Conservation (phyloP, 2,797 vertebrate genomes). For the Helostoma temminkii region DNA sequence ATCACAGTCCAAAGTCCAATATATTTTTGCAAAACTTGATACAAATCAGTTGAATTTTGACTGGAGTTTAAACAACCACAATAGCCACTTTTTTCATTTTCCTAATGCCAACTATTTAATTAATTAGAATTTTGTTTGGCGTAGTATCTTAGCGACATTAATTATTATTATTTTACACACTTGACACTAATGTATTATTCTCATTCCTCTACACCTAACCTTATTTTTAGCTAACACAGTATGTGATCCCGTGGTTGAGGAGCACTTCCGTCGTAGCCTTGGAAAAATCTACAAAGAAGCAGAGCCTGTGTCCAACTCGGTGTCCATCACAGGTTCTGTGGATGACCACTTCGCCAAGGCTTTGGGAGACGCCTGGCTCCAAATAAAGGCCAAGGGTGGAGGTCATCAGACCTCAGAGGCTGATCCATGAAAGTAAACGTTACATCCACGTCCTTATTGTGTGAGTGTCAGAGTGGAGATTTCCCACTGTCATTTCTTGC, state of each 20-base stretch:
- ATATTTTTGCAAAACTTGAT: no score
- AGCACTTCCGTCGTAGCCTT: slow-evolving; percentile 97
- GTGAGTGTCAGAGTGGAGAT: slow-evolving; percentile 53
- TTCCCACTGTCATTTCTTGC: slow-evolving; percentile 50
- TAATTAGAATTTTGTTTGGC: no score
- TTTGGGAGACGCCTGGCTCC: slow-evolving; percentile 95
- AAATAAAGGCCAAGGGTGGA: slow-evolving; percentile 93
- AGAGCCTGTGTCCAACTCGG: slow-evolving; percentile 90
- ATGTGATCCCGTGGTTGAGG: slow-evolving; percentile 96
- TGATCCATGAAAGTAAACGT: slow-evolving; percentile 84
- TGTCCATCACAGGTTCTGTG: slow-evolving; percentile 97
- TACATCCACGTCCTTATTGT: slow-evolving; percentile 62
- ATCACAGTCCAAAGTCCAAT: background rate
- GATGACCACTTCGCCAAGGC: slow-evolving; percentile 99
- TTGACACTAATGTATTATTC: slow-evolving; percentile 7
- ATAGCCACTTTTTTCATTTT: no score
- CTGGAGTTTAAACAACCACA: no score
- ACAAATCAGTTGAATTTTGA: no score
- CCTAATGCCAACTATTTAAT: no score
- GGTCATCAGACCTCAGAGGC: slow-evolving; percentile 82
- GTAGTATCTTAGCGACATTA: no score
- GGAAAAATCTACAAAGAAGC: slow-evolving; percentile 97
- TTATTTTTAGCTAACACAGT: slow-evolving; percentile 82
- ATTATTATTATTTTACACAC: slow-evolving; percentile 4
- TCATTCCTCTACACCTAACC: background rate